Percentiles rank a stretch among this genome's conserved stretches.
Evolutionary conservation across 2,113 vertebrate genomes (phyloP).

Genomic region (Cebus imitator): DNA sequence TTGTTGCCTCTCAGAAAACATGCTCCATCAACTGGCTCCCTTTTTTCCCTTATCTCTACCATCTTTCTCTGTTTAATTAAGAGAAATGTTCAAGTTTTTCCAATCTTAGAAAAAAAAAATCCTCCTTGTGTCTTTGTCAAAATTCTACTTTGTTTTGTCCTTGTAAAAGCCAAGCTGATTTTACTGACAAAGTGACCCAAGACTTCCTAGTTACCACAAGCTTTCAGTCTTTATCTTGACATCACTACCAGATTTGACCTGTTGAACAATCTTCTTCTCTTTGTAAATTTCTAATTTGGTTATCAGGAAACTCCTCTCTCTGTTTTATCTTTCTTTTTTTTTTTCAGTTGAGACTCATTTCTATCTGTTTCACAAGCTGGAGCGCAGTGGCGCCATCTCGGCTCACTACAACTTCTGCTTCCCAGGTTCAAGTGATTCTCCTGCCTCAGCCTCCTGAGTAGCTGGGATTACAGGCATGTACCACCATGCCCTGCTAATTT

Average conservation of each 20-base stretch:
- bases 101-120: not conserved
- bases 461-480: not conserved
- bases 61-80: not conserved
- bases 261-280: not conserved
- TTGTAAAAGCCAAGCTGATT: not conserved
- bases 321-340: not conserved
- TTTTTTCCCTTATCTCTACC: not conserved
- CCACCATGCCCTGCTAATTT: not conserved
- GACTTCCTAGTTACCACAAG: not conserved
- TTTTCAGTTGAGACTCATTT: not conserved
- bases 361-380: not conserved
- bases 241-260: not conserved
- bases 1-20: not conserved
- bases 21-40: not conserved
- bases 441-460: not conserved
- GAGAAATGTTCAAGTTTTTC: not conserved
- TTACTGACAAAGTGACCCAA: not conserved
- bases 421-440: not conserved
- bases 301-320: not conserved
- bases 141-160: not conserved
- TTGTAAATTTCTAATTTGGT: not conserved
- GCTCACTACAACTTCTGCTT: not conserved
- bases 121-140: not conserved
- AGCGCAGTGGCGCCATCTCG: not conserved
- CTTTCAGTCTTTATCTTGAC: not conserved